These are phyloP conservation scores for Deilephila elpenor DNA, from an alignment of 2,888 invertebrate genomes.

Conservation along the genomic window DNA sequence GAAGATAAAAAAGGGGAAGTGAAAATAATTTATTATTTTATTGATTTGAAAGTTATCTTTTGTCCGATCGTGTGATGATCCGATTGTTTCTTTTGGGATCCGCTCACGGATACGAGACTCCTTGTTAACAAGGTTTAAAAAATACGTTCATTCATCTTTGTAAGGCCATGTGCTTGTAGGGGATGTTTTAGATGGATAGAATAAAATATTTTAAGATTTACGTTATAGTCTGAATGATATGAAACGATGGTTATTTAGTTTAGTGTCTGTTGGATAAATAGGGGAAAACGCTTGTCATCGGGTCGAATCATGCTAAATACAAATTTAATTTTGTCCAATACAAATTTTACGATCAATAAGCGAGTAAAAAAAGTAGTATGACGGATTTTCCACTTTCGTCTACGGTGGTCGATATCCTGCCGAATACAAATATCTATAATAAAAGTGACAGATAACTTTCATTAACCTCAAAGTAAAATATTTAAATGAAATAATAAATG, in stretches of 20 bases:
- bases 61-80: slow-evolving; percentile 72
- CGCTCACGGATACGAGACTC: slow-evolving; percentile 53
- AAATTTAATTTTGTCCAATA: no score
- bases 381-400: no score
- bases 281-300: no score
- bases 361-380: no score
- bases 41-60: slow-evolving; percentile 79
- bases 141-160: slow-evolving; percentile 32
- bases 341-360: no score
- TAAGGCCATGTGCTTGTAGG: slow-evolving; percentile 6
- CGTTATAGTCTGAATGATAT: background rate
- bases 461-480: background rate
- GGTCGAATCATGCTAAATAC: no score
- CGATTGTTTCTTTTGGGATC: slow-evolving; percentile 68
- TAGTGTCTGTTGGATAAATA: no score
- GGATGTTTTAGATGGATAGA: background rate
- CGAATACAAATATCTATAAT: no score
- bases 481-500: slow-evolving; percentile 71
- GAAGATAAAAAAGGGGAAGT: slow-evolving; percentile 75
- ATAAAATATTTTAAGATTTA: background rate
- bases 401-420: no score
- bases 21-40: slow-evolving; percentile 80
- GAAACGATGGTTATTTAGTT: no score
- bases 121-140: slow-evolving; percentile 58
- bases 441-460: background rate